phyloP scores from a whole-genome alignment of 1,140 invertebrate genomes.

The Phymorhynchus buccinoides region DNA sequence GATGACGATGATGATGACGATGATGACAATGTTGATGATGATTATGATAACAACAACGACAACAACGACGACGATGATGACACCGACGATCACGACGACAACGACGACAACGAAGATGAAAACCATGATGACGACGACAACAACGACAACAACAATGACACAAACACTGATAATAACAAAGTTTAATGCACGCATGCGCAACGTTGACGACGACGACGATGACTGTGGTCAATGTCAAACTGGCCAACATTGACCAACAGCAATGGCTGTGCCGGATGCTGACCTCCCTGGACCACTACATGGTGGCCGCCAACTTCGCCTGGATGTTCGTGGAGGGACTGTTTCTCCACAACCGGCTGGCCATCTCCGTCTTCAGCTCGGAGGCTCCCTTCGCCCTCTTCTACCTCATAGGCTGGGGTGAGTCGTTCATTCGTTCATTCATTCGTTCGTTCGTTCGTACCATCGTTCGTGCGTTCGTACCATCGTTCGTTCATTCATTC shows the following conservation, averaged over 20 bases:
- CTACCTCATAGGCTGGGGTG: conserved; percentile 72
- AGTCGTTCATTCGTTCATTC: too few species aligned
- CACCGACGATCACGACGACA: too few species aligned
- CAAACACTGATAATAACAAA: too few species aligned
- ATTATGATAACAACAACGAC: too few species aligned
- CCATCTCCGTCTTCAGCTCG: conserved; percentile 68
- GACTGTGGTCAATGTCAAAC: too few species aligned
- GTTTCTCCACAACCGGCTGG: conserved; percentile 80
- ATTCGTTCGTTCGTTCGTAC: too few species aligned
- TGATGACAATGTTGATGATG: too few species aligned
- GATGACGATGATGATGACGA: neutral
- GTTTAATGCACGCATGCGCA: too few species aligned
- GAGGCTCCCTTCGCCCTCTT: conserved; percentile 68
- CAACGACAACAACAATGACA: neutral
- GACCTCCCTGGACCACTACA: conserved; percentile 82
- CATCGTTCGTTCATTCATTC: too few species aligned
- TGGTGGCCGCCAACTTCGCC: conserved; percentile 84
- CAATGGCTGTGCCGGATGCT: conserved; percentile 83
- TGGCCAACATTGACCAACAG: conserved; percentile 72
- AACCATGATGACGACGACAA: neutral
- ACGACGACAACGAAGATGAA: too few species aligned
- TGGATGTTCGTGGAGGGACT: conserved; percentile 89
- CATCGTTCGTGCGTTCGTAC: too few species aligned
- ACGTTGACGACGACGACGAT: too few species aligned
- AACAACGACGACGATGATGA: neutral